phyloP scores from a whole-genome alignment of 2,888 invertebrate species.

The Cancer borealis region DNA sequence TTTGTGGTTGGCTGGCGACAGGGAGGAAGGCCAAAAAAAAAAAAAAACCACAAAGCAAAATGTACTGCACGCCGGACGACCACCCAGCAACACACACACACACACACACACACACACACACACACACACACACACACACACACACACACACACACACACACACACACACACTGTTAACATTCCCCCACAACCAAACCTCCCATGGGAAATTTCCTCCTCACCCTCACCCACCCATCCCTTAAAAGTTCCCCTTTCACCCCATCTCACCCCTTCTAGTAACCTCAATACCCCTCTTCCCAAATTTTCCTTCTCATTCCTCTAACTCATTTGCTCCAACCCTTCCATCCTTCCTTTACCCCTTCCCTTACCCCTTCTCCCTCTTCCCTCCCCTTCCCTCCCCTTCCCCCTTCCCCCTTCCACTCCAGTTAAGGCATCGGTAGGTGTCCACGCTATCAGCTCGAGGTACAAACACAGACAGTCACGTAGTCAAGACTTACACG shows the following conservation, averaged over 20 bases:
- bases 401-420: not conserved
- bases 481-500: constrained; percentile 13
- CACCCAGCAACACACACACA: not conserved
- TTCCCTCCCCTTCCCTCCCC: not conserved
- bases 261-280: not conserved
- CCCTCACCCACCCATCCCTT: not conserved
- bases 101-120: constrained; percentile 28
- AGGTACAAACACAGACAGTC: constrained; percentile 9
- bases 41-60: not conserved
- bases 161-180: constrained; percentile 17
- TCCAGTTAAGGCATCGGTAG: not conserved
- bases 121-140: constrained; percentile 20
- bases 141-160: constrained; percentile 10
- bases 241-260: not conserved
- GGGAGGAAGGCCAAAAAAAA: not conserved
- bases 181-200: not conserved
- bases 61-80: not conserved
- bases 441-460: not conserved
- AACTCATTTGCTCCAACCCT: too few species aligned
- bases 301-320: too few species aligned
- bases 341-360: not conserved
- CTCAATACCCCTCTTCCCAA: too few species aligned
- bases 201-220: not conserved
- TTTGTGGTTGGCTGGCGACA: not conserved
- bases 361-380: not conserved